Conservation (phyloP, 2,797 vertebrate genomes). For the Mastacembelus armatus region DNA sequence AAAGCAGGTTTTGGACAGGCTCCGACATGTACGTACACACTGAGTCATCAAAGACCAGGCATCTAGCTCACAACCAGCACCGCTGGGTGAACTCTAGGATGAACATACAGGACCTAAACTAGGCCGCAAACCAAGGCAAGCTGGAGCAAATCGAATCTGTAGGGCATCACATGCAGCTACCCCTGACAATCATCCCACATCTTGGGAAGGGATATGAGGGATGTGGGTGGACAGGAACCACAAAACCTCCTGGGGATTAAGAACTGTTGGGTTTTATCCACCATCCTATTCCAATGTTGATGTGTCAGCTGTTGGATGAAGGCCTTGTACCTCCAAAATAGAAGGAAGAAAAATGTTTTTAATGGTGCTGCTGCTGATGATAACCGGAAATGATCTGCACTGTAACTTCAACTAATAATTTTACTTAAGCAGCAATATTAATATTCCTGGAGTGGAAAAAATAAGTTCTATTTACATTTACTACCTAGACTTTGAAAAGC, state of each 20-base stretch:
- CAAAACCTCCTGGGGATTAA: not conserved
- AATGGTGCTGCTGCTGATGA: too few species aligned
- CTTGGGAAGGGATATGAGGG: constrained; percentile 9
- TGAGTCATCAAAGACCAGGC: constrained; percentile 38
- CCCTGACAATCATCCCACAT: not conserved
- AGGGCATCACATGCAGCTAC: constrained; percentile 23
- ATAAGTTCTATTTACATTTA: too few species aligned
- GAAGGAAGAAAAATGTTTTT: too few species aligned
- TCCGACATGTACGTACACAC: constrained; percentile 54
- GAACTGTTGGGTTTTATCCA: not conserved
- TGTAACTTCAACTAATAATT: too few species aligned
- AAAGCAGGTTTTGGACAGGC: constrained; percentile 59
- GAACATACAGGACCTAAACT: constrained; percentile 28
- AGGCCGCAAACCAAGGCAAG: constrained; percentile 41
- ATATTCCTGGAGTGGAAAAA: too few species aligned
- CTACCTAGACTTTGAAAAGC: too few species aligned
- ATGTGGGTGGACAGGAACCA: not conserved
- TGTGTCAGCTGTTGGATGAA: too few species aligned
- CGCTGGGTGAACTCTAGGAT: constrained; percentile 43
- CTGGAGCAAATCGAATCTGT: constrained; percentile 30
- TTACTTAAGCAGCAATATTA: too few species aligned
- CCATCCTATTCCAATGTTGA: not conserved
- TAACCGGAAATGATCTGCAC: too few species aligned
- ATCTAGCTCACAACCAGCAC: constrained; percentile 35
- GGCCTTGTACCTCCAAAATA: too few species aligned